Base-by-base conservation (phyloP, 2,888 invertebrate genomes). In the Craniophora ligustri region DNA sequence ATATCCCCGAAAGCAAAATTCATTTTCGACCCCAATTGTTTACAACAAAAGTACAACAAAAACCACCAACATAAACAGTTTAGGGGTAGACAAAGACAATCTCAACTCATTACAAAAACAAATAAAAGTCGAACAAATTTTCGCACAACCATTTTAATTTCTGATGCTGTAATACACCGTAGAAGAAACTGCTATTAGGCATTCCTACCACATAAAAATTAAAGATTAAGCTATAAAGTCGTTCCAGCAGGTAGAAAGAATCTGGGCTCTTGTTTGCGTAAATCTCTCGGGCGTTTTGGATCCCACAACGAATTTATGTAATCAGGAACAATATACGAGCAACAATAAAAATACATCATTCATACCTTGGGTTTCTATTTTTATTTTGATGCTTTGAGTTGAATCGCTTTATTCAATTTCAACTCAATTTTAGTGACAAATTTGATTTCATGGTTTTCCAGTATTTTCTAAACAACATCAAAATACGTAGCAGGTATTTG, bases 141-240 rank as follows among this genome's bases (percentile, higher is more conserved):
- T 58, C 32, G 34, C 41, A 46, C 39, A 28, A 41, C 56, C 55
- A 61, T 58, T 39, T 54, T 51, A 36, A 46, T 61, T 48, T 50
- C 45, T 44, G 35, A 34, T 15, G 14, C 7, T 16, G 23, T 23
- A 32, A 21, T 1, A 8, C n/a, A 44, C 16, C 36, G 14, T 28
- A 41, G 36, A 41, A 36, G 45, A 51, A 59, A 55, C 31, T 49
- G n/a, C 45, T 46, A 57, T 72, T 56, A 55, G 23, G n/a, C 28
- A 72, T 72, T 64, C 54, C 32, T 31, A 54, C 36, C 56, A 58
- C 67, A 75, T 72, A 71, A 69, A 79, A 79, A 78, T 78, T 48
- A 76, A 75, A 76, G 69, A 76, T 78, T 71, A 73, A 72, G 59
- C 57, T 51, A 71, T 75, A 73, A 75, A 79, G 48, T 68, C 68